Evolutionary conservation across 2,888 invertebrate species (phyloP).

Genomic region (Erpobdella octoculata): DNA sequence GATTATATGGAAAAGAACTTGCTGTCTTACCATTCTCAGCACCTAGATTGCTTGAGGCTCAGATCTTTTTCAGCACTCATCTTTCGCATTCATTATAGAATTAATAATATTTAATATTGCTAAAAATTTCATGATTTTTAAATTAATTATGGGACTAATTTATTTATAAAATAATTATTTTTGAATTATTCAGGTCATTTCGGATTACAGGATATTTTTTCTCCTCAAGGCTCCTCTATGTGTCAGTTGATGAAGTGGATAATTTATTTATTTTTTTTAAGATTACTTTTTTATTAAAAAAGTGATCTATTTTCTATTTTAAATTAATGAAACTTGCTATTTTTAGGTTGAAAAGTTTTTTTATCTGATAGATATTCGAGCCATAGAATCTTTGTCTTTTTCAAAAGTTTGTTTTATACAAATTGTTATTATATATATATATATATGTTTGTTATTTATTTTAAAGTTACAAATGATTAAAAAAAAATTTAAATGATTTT

Average conservation of each 20-base stretch:
- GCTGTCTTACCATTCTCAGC: background rate
- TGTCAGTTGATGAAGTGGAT: background rate
- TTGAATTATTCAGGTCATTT: background rate
- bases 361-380: conserved; percentile 2
- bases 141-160: too few species aligned
- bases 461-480: too few species aligned
- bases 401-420: too few species aligned
- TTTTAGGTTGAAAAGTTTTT: conserved; percentile 8
- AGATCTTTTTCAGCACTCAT: too few species aligned
- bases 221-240: background rate
- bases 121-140: too few species aligned
- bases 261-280: background rate
- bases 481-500: too few species aligned
- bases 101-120: too few species aligned
- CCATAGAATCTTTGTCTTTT: background rate
- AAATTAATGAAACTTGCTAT: background rate
- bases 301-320: background rate
- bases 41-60: background rate
- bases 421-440: too few species aligned
- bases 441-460: too few species aligned
- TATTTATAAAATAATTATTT: background rate
- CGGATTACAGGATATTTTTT: conserved; percentile 4
- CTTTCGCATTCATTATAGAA: too few species aligned
- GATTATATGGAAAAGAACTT: too few species aligned
- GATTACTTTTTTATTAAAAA: background rate